Base-by-base conservation (phyloP, 2,113 vertebrate genomes). In the Grammomys surdaster region DNA sequence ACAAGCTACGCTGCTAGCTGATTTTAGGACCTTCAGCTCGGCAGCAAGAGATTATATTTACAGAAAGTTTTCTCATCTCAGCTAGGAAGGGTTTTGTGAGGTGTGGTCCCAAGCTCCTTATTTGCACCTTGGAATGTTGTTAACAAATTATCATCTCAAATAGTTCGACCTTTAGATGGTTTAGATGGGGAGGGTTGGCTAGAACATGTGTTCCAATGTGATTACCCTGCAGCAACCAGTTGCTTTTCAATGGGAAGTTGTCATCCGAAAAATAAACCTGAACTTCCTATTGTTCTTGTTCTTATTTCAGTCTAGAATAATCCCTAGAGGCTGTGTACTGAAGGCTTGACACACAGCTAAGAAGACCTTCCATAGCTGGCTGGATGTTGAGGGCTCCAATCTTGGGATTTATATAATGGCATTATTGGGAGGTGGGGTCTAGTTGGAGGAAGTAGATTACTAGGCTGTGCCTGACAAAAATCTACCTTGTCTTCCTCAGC, bases 141-240 rank as follows among this genome's bases (percentile, higher is more conserved):
- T 67, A 96, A 96, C 6, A 86, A 95, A 31, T 73, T 86, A 87
- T 48, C 87, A 93, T 88, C n/a, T 96, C 17, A 94, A 97, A 85
- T 60, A 54, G 14, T 14, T n/a, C 87, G 95, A 40, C 6, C 26
- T 92, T 97, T 43, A 46, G 72, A 80, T 48, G 28, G 13, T 28
- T 36, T 46, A 60, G n/a, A 81, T 84, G 70, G 28, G n/a, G 0
- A 93, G 48, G 90, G 86, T 3, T 36, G 65, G 22, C 12, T 86
- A 11, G 8, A 77, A 33, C 69, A 19, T 60, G 63, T 20, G 85
- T 56, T 56, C 22, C 5, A 22, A 43, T 26, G 58, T 84, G 46
- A 94, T 91, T 51, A 75, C 40, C 48, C 40, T 90, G 78, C 77
- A 94, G 96, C 48, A 93, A n/a, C 31, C 81, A 36, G 54, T 93